Conservation (phyloP, 2,797 vertebrate species). For the Sebastes nivosus region DNA sequence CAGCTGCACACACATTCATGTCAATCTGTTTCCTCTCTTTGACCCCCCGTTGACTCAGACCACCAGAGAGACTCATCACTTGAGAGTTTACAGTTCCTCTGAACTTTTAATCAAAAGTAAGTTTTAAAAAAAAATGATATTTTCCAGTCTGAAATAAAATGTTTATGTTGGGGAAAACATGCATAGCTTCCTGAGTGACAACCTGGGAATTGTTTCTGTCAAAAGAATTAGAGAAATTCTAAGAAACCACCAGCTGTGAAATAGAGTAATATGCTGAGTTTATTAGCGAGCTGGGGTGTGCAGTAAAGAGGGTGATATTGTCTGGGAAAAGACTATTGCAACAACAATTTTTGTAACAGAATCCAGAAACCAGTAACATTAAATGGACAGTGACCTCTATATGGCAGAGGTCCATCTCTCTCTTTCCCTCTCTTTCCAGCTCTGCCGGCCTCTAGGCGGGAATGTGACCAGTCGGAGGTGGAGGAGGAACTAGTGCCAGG, state of each 20-base stretch:
- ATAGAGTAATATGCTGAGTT: slow-evolving; percentile 61
- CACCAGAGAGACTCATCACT: slow-evolving; percentile 21
- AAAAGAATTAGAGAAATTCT: slow-evolving; percentile 63
- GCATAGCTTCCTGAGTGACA: slow-evolving; percentile 49
- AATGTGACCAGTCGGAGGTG: slow-evolving; percentile 44
- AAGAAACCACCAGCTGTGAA: slow-evolving; percentile 69
- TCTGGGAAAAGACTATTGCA: slow-evolving; percentile 56
- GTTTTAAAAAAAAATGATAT: slow-evolving; percentile 1
- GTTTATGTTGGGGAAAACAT: slow-evolving; percentile 53
- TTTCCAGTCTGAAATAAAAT: slow-evolving; percentile 31
- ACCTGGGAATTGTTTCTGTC: slow-evolving; percentile 60
- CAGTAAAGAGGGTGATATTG: slow-evolving; percentile 53
- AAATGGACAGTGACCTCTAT: slow-evolving; percentile 57
- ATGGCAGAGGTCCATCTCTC: slow-evolving; percentile 36
- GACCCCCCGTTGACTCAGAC: slow-evolving; percentile 15
- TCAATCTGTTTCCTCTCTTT: slow-evolving; percentile 3
- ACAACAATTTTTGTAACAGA: slow-evolving; percentile 50
- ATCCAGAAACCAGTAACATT: slow-evolving; percentile 54
- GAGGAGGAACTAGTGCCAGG: slow-evolving; percentile 63
- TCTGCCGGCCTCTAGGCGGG: slow-evolving; percentile 35
- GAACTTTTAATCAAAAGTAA: slow-evolving; percentile 3
- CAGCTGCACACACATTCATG: slow-evolving; percentile 39
- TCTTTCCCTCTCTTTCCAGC: slow-evolving; percentile 21
- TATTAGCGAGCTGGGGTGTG: slow-evolving; percentile 56
- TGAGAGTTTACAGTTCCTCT: background rate